Evolutionary conservation across 2,797 vertebrate genomes (phyloP).

Genomic region (Anguilla pacifica): DNA sequence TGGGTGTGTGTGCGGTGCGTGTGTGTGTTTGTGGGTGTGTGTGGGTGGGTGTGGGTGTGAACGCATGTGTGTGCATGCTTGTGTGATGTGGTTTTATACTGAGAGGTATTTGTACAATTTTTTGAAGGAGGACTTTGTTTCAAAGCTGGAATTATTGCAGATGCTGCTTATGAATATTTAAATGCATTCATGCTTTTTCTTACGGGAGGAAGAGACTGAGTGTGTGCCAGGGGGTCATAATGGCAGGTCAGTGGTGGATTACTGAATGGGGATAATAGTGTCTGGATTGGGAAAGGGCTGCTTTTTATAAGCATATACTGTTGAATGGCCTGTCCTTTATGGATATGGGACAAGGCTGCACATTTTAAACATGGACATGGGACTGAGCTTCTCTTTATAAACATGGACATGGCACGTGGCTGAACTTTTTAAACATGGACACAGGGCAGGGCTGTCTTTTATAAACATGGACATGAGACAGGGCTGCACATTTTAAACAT

Average conservation of each 20-base stretch:
- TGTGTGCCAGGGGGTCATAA: constrained; percentile 18
- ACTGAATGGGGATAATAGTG: background rate
- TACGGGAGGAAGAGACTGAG: constrained; percentile 30
- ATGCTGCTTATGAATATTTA: constrained; percentile 36
- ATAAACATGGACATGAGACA: background rate
- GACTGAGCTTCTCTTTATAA: background rate
- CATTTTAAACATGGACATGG: background rate
- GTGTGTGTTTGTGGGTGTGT: constrained; percentile 40
- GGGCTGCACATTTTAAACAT: background rate
- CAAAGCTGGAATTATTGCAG: constrained; percentile 46
- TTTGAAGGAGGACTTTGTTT: constrained; percentile 8
- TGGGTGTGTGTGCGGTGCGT: constrained; percentile 24
- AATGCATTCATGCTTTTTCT: constrained; percentile 23
- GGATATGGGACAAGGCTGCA: background rate
- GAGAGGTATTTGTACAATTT: constrained; percentile 34
- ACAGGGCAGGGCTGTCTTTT: background rate
- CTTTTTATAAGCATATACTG: background rate
- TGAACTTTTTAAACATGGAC: background rate
- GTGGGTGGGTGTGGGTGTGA: constrained; percentile 44
- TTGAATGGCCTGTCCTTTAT: too few relatives aligned
- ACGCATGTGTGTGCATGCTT: constrained; percentile 49
- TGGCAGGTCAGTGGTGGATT: background rate
- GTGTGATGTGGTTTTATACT: constrained; percentile 39
- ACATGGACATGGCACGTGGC: background rate
- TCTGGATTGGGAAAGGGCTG: background rate